Conservation (phyloP, 2,888 invertebrate genomes). For the Pyrocoelia pectoralis region DNA sequence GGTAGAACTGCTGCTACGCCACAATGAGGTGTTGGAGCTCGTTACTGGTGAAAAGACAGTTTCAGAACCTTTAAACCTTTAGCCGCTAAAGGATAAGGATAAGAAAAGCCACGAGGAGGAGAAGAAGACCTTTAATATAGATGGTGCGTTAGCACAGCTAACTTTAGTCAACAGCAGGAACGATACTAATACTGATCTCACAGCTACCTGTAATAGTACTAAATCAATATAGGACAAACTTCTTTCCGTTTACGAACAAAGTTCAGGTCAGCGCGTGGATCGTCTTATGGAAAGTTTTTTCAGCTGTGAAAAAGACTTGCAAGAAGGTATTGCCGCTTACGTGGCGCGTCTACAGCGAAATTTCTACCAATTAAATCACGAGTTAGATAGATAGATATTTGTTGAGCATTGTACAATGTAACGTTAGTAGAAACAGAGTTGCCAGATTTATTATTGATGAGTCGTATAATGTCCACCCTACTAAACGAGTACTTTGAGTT, state of each 20-base stretch:
- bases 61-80: too few relatives aligned
- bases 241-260: slow-evolving; percentile 9
- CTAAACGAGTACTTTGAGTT: slow-evolving; percentile 24
- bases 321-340: slow-evolving; percentile 36
- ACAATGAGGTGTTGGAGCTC: too few relatives aligned
- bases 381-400: too few relatives aligned
- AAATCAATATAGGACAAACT: neutral
- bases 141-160: too few relatives aligned
- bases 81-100: too few relatives aligned
- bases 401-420: too few relatives aligned
- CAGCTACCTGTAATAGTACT: neutral
- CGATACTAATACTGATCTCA: neutral
- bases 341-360: slow-evolving; percentile 17
- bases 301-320: slow-evolving; percentile 24
- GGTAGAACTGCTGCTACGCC: too few relatives aligned
- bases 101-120: too few relatives aligned
- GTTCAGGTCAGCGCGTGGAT: slow-evolving; percentile 39
- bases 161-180: too few relatives aligned
- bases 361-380: neutral
- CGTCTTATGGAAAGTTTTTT: slow-evolving; percentile 38
- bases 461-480: slow-evolving; percentile 18
- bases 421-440: neutral
- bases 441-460: neutral
- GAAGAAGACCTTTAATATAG: neutral
- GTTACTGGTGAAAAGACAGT: too few relatives aligned